These are phyloP conservation scores for Patella pellucida DNA, from an alignment of 2,888 invertebrate genomes.

Conservation along the genomic window DNA sequence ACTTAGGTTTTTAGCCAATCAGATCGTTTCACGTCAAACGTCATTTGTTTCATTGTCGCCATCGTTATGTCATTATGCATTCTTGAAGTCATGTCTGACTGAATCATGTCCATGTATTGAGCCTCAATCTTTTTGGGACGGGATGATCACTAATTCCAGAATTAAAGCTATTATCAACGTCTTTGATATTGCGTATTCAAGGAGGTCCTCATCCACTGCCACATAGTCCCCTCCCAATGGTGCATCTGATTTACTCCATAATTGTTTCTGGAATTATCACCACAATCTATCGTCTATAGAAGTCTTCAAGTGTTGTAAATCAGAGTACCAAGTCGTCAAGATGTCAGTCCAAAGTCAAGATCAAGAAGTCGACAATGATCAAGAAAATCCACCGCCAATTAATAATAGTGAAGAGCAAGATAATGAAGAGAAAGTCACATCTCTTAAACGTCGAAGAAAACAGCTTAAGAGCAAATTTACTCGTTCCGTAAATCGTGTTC, in stretches of 20 bases:
- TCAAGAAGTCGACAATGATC: not conserved
- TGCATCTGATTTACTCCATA: not conserved
- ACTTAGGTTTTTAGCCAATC: not conserved
- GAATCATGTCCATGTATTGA: not conserved
- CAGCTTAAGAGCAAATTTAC: not conserved
- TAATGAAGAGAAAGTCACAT: not conserved
- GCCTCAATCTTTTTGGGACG: not conserved
- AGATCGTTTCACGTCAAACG: not conserved
- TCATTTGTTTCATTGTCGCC: not conserved
- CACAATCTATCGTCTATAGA: not conserved
- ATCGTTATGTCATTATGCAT: not conserved
- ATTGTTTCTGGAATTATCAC: not conserved
- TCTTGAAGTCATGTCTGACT: not conserved
- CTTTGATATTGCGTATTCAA: not conserved
- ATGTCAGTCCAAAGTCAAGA: conserved; percentile 5
- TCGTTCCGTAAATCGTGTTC: not conserved
- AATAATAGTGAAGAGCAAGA: not conserved
- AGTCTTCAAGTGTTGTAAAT: not conserved
- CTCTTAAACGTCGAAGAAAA: not conserved
- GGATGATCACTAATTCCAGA: conserved; percentile 7
- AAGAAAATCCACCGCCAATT: too few relatives aligned
- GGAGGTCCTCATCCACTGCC: not conserved
- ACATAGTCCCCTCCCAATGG: not conserved
- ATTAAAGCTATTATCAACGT: not conserved
- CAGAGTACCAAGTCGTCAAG: not conserved